Conservation (phyloP, 2,113 vertebrate genomes). For the Tachysurus fulvidraco region DNA sequence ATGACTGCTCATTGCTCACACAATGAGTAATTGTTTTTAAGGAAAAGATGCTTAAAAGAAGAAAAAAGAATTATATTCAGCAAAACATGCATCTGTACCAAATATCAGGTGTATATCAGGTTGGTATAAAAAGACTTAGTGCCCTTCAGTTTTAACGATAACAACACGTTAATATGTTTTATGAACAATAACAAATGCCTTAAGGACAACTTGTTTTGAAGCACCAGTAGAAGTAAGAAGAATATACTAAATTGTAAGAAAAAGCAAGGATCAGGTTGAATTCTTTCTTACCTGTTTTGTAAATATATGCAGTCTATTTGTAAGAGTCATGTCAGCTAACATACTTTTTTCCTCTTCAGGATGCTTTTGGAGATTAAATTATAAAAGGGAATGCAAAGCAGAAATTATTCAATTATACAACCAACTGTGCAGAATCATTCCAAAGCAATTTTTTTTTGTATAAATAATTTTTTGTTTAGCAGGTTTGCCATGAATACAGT, state of each 20-base stretch:
- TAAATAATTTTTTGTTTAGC: neutral
- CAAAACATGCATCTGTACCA: neutral
- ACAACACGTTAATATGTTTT: neutral
- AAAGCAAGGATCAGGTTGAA: neutral
- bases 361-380: neutral
- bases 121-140: neutral
- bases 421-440: neutral
- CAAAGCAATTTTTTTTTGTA: neutral
- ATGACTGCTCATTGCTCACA: neutral
- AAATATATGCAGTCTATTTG: neutral
- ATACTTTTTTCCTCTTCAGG: neutral
- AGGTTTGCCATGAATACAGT: neutral
- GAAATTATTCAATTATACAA: neutral
- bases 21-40: neutral
- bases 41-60: conserved; percentile 11
- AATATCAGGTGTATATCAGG: neutral
- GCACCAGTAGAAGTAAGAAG: neutral
- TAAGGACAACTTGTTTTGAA: neutral
- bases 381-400: neutral
- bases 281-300: neutral
- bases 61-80: conserved; percentile 5
- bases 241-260: neutral
- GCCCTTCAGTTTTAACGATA: neutral
- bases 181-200: neutral
- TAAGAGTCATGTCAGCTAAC: neutral